Conservation (phyloP, 2,113 vertebrate genomes). For the Mustelus asterias region DNA sequence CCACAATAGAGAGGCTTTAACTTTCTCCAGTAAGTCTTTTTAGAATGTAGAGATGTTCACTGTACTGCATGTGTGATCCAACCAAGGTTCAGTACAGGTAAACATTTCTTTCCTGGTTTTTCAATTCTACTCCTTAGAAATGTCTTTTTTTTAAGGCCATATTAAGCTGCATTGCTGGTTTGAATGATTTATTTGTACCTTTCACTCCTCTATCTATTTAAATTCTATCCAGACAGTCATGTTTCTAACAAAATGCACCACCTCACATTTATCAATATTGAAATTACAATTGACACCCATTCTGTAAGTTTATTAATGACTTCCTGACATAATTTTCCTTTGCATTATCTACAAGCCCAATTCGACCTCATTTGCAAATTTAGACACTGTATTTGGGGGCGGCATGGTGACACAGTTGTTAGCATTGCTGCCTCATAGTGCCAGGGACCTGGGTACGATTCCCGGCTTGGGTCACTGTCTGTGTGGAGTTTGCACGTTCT, state of each 20-base stretch:
- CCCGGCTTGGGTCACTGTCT: too few species aligned
- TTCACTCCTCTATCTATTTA: background rate
- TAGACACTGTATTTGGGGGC: background rate
- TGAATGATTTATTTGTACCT: background rate
- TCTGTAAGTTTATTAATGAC: background rate
- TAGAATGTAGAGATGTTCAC: background rate
- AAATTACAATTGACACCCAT: background rate
- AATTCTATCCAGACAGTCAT: background rate
- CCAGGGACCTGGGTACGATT: too few species aligned
- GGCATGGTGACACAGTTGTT: too few species aligned
- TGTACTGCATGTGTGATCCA: background rate
- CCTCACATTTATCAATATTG: background rate
- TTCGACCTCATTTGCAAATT: background rate
- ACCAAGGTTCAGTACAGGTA: background rate
- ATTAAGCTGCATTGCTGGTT: background rate
- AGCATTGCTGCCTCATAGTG: too few species aligned
- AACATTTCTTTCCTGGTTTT: background rate
- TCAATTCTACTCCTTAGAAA: background rate
- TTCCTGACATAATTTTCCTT: background rate
- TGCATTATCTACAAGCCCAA: background rate
- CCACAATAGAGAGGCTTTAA: background rate
- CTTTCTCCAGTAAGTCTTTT: background rate
- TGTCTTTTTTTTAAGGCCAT: background rate
- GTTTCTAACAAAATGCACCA: background rate
- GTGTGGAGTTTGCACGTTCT: too few species aligned